Conservation (phyloP, 2,797 vertebrate species). For the Balearica regulorum region DNA sequence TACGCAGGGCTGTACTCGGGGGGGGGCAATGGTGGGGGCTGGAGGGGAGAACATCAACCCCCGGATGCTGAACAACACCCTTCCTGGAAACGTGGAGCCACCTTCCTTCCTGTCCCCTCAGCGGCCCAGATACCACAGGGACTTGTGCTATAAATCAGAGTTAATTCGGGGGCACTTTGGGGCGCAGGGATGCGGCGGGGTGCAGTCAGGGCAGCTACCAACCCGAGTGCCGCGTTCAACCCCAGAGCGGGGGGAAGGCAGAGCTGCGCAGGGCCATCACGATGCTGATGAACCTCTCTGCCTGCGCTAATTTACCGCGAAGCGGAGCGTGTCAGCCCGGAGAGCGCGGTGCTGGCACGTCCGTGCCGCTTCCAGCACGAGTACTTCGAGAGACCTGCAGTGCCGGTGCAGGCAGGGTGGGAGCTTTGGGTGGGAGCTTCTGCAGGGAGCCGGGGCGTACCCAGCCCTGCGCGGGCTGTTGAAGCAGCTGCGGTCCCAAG, state of each 20-base stretch:
- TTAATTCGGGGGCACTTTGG: background rate
- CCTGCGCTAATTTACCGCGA: background rate
- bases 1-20: background rate
- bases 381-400: rapidly evolving
- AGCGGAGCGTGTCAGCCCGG: rapidly evolving
- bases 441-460: background rate
- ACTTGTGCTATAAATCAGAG: background rate
- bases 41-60: background rate
- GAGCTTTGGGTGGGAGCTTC: background rate
- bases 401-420: background rate
- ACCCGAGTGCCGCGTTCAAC: background rate
- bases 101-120: background rate
- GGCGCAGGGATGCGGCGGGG: background rate
- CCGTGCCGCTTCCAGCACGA: background rate
- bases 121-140: background rate
- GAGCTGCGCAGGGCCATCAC: background rate
- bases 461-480: background rate
- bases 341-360: background rate
- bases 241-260: background rate
- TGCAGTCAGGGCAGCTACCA: background rate
- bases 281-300: background rate
- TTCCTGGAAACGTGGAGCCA: background rate
- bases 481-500: background rate
- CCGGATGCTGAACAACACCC: background rate
- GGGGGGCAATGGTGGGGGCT: background rate